phyloP scores from a whole-genome alignment of 2,113 vertebrate species.

The Neotoma lepida region DNA sequence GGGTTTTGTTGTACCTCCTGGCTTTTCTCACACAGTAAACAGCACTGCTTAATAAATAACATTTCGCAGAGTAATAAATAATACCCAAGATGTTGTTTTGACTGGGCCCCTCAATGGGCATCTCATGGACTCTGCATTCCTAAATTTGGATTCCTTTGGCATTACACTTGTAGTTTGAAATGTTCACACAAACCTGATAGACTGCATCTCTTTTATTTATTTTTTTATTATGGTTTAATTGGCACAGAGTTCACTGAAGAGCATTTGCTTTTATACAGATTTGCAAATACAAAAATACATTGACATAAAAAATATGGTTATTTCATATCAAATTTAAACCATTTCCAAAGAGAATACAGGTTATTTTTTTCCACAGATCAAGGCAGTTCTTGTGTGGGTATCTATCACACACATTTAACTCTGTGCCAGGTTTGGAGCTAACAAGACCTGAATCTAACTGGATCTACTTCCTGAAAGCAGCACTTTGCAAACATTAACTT shows the following conservation, averaged over 20 bases:
- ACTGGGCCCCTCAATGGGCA: neutral
- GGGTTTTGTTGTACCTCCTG: too few species aligned
- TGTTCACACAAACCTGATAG: conserved; percentile 26
- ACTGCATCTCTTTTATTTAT: neutral
- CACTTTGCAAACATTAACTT: conserved; percentile 65
- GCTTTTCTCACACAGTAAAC: too few species aligned
- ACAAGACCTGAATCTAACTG: neutral
- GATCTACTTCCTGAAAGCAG: conserved; percentile 48
- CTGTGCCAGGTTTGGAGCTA: conserved; percentile 63
- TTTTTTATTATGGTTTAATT: conserved; percentile 69
- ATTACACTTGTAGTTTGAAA: neutral
- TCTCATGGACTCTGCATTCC: neutral
- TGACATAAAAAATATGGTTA: conserved; percentile 75
- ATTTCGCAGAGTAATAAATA: too few species aligned
- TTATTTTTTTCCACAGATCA: conserved; percentile 69
- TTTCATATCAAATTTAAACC: conserved; percentile 79
- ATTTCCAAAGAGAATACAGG: conserved; percentile 74
- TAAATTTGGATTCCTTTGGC: neutral
- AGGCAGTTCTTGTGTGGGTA: conserved; percentile 62
- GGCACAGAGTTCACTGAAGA: conserved; percentile 71
- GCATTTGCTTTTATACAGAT: conserved; percentile 68
- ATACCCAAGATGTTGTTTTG: neutral
- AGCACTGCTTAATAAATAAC: too few species aligned
- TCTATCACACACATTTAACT: conserved; percentile 55
- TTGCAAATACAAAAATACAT: conserved; percentile 79